phyloP scores from a whole-genome alignment of 30 jellyfish, hydroid and myxozoan genomes.

The Mastigias papua region DNA sequence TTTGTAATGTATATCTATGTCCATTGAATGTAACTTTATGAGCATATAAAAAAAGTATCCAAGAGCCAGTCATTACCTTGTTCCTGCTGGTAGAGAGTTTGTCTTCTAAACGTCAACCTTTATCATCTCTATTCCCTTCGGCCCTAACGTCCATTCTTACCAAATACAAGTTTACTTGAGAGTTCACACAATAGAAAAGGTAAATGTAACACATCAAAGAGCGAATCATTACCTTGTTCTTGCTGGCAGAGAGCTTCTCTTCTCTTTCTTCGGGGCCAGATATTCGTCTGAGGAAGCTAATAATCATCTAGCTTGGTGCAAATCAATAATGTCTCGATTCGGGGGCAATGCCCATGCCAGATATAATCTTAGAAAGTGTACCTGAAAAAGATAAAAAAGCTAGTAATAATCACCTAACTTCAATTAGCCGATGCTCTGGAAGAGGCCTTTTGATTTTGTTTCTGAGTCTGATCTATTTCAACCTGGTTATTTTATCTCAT shows the following conservation, averaged over 20 bases:
- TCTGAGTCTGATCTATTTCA: no score
- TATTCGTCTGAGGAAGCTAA: conserved; percentile 49
- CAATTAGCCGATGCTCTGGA: no score
- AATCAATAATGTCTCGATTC: conserved; percentile 4
- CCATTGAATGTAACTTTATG: no score
- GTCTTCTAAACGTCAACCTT: no score
- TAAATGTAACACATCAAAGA: neutral
- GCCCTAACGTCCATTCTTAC: no score
- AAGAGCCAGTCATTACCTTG: no score
- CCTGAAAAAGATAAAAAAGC: neutral
- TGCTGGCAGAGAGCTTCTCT: conserved; percentile 19
- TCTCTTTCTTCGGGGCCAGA: conserved; percentile 42
- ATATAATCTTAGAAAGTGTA: neutral
- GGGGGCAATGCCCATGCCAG: conserved; percentile 19
- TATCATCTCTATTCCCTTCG: no score
- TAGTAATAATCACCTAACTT: neutral
- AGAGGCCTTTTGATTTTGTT: no score
- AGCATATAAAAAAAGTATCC: no score
- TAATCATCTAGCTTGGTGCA: conserved; percentile 37
- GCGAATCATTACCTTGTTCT: conserved; percentile 24
- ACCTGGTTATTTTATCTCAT: no score
- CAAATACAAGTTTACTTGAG: neutral
- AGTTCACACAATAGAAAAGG: neutral
- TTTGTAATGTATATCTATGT: no score
- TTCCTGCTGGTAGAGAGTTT: no score